A percentile compares a stretch with the other conserved stretches of the same genome.
phyloP scores from a whole-genome alignment of 2,888 invertebrate genomes.

The Leptinotarsa juncta region DNA sequence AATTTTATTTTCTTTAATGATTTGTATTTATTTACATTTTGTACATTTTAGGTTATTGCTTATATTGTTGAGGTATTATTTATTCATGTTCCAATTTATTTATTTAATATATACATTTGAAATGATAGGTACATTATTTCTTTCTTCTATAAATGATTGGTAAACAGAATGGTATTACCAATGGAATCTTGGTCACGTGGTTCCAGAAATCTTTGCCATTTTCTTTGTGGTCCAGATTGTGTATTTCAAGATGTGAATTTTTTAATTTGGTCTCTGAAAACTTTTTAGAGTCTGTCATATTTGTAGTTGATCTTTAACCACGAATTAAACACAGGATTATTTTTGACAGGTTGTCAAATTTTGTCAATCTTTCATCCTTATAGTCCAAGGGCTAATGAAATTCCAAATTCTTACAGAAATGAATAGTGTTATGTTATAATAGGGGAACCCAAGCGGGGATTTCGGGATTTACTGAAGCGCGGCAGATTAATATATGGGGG shows the following conservation, averaged over 20 bases:
- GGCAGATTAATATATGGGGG: too few species aligned
- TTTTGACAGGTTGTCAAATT: background rate
- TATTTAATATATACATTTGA: slow-evolving; percentile 35
- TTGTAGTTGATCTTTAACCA: background rate
- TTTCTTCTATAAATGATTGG: slow-evolving; percentile 45
- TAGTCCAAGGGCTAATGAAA: too few species aligned
- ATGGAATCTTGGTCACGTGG: slow-evolving; percentile 43
- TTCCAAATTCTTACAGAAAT: too few species aligned
- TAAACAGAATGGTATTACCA: slow-evolving; percentile 49
- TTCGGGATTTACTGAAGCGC: too few species aligned
- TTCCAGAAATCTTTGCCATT: slow-evolving; percentile 38
- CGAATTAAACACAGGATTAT: background rate
- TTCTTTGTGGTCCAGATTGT: slow-evolving; percentile 9
- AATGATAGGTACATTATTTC: slow-evolving; percentile 36
- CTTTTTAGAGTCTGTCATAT: slow-evolving; percentile 20
- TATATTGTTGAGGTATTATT: slow-evolving; percentile 34
- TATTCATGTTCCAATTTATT: slow-evolving; percentile 43
- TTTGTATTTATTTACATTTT: slow-evolving; percentile 29
- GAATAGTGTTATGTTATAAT: too few species aligned
- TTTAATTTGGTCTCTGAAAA: background rate
- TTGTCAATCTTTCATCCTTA: background rate
- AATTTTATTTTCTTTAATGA: slow-evolving; percentile 22
- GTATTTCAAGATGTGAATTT: background rate
- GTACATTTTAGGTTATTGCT: slow-evolving; percentile 26
- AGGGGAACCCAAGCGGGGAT: too few species aligned